Evolutionary conservation across 2,888 invertebrate species (phyloP), one percentile per base, ranked within the genome.

Genomic region (Zhengitettix transpicula): DNA sequence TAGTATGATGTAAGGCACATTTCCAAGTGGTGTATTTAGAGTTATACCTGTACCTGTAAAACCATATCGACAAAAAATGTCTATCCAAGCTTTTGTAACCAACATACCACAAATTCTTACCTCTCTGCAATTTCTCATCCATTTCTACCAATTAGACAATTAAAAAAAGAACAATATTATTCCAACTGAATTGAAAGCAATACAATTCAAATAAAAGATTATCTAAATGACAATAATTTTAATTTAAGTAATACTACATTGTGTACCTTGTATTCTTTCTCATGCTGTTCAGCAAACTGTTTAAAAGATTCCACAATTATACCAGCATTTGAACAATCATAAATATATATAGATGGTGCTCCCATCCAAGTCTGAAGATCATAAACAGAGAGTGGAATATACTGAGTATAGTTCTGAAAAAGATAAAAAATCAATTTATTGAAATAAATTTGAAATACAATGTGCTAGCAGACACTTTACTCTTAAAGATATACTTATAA

Each of bases 341-440:
- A 99, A 28, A 99, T 97, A 76, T 97, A 99, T 64, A 99, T 95
- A 58, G 97, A 97, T 0, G 99, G 99, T 60, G 93, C 88, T 59
- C 96, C 96, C 96, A 99, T 96, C 99, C 99, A 99, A 55, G 89
- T 87, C 79, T 99, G 98, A 61, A 99, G 80, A 77, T 99, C 99
- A 75, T 94, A 98, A 66, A 99, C 87, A 59, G 97, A 98, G 69
- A 99, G 77, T 55, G 99, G 99, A 75, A 99, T 99, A 79, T 99
- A 99, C 77, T 99, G 98, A 7, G 99, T 99, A 74, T 94, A 99
- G 44, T 86, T 89, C 86, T 94, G 77, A 57, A 77, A 76, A 63
- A 65, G 66, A 61, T 56, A 58, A 60, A 57, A 58, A n/a, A 52
- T 52, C 41, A 9, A 12, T n/a, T 15, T n/a, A 60, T 16, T 40